Conservation (phyloP, 2,888 invertebrate species). For the Scrobipalpa costella region DNA sequence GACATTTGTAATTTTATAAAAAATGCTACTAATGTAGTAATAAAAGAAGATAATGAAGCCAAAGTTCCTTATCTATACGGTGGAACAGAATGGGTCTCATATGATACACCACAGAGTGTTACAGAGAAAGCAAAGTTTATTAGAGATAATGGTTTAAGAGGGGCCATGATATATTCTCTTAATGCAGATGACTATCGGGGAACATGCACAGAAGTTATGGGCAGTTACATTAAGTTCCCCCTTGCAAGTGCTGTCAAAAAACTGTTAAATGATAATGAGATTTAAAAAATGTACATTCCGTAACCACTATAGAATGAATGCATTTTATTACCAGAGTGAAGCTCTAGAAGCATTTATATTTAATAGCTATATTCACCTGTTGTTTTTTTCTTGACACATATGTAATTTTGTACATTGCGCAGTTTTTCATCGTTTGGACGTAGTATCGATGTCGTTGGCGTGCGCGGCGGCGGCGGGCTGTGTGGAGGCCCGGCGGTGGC, state of each 20-base stretch:
- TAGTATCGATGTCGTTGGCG: conserved; percentile 12
- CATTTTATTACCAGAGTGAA: conserved; percentile 13
- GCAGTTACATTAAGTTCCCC: conserved; percentile 38
- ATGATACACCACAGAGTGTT: conserved; percentile 87
- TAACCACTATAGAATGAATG: background rate
- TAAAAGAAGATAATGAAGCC: conserved; percentile 83
- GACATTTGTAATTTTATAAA: conserved; percentile 85
- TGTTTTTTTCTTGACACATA: conserved; percentile 71
- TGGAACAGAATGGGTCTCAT: conserved; percentile 90
- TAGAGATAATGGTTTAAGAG: conserved; percentile 83
- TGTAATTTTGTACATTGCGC: conserved; percentile 76
- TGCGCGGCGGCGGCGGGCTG: conserved; percentile 31
- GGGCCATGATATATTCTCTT: conserved; percentile 92
- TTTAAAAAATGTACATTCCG: background rate
- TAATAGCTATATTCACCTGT: conserved; percentile 53
- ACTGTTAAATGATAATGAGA: background rate
- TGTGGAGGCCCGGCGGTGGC: conserved; percentile 20
- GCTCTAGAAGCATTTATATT: background rate
- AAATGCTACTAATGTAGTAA: conserved; percentile 71
- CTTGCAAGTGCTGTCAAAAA: conserved; percentile 12
- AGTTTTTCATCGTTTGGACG: conserved; percentile 62
- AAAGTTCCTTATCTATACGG: conserved; percentile 89
- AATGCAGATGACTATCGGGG: conserved; percentile 89
- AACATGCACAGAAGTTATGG: conserved; percentile 64
- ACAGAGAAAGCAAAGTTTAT: conserved; percentile 86